These are phyloP conservation scores for Daptonema setosum DNA, from an alignment of 2,888 invertebrate genomes.

Conservation along the genomic window DNA sequence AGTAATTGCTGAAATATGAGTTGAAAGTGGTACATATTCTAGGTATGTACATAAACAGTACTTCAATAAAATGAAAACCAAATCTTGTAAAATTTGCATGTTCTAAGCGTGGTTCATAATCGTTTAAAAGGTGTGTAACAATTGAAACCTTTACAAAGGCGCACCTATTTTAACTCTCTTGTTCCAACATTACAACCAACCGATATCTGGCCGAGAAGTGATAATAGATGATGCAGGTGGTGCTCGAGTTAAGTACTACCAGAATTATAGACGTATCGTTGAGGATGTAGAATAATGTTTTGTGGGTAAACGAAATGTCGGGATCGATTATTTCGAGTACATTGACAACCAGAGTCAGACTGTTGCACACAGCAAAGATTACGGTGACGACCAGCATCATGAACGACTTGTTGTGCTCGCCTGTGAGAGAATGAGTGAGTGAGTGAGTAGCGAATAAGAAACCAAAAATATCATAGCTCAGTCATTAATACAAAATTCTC, in stretches of 20 bases:
- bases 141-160: too few species aligned
- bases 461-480: not conserved
- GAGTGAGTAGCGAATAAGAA: too few species aligned
- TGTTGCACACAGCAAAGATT: constrained; percentile 20
- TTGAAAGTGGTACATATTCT: too few species aligned
- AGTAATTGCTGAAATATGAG: too few species aligned
- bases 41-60: too few species aligned
- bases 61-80: too few species aligned
- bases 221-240: constrained; percentile 22
- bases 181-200: too few species aligned
- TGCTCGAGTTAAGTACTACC: constrained; percentile 21
- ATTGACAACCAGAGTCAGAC: constrained; percentile 12
- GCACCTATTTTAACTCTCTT: too few species aligned
- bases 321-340: not conserved
- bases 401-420: constrained; percentile 19
- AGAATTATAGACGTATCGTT: constrained; percentile 21
- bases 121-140: too few species aligned
- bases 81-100: too few species aligned
- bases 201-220: constrained; percentile 21
- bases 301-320: not conserved
- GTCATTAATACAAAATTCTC: not conserved
- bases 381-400: constrained; percentile 24
- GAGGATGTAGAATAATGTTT: constrained; percentile 14
- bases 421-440: constrained; percentile 17
- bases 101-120: too few species aligned